A percentile compares a stretch with the other conserved stretches of the same genome.
phyloP scores from a whole-genome alignment of 2,888 invertebrate genomes.

The Ypsolopha scabrella region DNA sequence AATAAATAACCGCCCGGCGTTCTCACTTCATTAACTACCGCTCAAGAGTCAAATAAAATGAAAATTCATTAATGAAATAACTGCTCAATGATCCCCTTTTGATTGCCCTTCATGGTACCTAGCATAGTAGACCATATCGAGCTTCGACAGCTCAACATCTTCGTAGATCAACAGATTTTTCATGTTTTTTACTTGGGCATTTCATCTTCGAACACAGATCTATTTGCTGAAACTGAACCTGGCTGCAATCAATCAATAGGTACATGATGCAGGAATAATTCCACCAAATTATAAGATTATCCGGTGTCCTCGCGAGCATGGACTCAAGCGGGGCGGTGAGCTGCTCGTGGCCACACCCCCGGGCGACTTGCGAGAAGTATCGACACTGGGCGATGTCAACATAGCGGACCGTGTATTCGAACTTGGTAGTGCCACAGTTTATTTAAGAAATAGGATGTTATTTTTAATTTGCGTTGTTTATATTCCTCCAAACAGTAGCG shows the following conservation, averaged over 20 bases:
- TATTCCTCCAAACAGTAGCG: neutral
- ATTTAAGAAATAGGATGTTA: neutral
- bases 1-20: too few relatives aligned
- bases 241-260: constrained; percentile 13
- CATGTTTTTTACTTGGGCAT: constrained; percentile 8
- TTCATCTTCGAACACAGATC: constrained; percentile 6
- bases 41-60: too few relatives aligned
- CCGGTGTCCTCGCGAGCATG: constrained; percentile 12
- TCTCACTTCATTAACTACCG: too few relatives aligned
- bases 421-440: constrained; percentile 13
- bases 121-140: too few relatives aligned
- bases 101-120: too few relatives aligned
- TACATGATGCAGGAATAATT: constrained; percentile 12
- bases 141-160: too few relatives aligned
- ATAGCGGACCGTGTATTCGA: constrained; percentile 11
- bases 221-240: constrained; percentile 14
- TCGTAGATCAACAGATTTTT: too few relatives aligned
- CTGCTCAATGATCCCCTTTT: too few relatives aligned
- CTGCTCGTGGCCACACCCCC: constrained; percentile 12
- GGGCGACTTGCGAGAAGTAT: constrained; percentile 9
- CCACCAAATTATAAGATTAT: constrained; percentile 9
- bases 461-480: neutral
- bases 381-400: constrained; percentile 4
- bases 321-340: constrained; percentile 13
- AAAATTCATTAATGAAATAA: too few relatives aligned